These are phyloP conservation scores for Apocrypta bakeri DNA, from an alignment of 1,140 invertebrate species.

Conservation along the genomic window DNA sequence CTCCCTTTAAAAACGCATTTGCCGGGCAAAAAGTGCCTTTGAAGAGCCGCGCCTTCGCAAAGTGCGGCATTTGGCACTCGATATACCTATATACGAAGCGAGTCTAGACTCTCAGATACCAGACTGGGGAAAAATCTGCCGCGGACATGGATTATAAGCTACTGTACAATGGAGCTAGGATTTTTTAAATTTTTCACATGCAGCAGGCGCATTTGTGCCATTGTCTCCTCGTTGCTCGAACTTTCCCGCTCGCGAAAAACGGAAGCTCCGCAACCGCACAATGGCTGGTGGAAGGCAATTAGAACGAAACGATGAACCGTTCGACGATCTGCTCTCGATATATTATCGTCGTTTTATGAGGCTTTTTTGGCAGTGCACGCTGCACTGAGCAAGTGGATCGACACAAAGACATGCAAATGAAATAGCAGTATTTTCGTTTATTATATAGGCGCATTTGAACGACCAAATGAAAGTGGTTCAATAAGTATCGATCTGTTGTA, in stretches of 20 bases:
- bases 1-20: not conserved
- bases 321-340: not conserved
- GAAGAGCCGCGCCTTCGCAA: not conserved
- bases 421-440: too few species aligned
- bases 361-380: not conserved
- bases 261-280: not conserved
- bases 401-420: not conserved
- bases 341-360: not conserved
- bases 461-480: too few species aligned
- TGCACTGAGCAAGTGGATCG: conserved; percentile 18
- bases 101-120: not conserved
- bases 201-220: not conserved
- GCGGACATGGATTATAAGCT: not conserved
- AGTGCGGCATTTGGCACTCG: not conserved
- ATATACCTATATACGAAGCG: not conserved
- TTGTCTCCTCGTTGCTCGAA: not conserved
- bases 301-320: conserved; percentile 34
- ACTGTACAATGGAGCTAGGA: not conserved
- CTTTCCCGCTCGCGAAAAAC: not conserved
- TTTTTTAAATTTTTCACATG: not conserved
- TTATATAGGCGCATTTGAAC: not conserved
- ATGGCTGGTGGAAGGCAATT: not conserved
- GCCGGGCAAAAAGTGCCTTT: not conserved
- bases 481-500: too few species aligned
- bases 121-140: not conserved